Conservation (phyloP, 1,140 invertebrate species). For the Leptinotarsa undecemlineata region DNA sequence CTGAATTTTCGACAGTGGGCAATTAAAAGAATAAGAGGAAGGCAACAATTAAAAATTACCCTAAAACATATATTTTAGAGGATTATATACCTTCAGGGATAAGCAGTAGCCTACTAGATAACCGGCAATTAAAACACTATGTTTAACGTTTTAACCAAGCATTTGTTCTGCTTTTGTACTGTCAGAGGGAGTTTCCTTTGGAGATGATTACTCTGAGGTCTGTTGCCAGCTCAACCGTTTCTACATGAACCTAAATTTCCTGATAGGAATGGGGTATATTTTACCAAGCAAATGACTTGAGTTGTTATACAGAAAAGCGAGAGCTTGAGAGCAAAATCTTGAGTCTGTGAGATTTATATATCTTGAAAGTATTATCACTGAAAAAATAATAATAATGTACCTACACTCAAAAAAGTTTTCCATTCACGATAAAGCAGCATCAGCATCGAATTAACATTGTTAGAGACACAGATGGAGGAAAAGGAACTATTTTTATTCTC, state of each 20-base stretch:
- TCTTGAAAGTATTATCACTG: too few relatives aligned
- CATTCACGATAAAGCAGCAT: too few relatives aligned
- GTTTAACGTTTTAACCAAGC: conserved; percentile 47
- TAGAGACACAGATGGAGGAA: too few relatives aligned
- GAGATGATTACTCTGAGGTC: neutral
- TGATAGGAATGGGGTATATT: neutral
- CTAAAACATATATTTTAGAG: conserved; percentile 44
- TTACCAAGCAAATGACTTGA: too few relatives aligned
- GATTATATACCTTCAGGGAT: conserved; percentile 30
- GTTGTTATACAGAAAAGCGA: too few relatives aligned
- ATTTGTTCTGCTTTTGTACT: conserved; percentile 48
- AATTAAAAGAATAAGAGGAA: conserved; percentile 37
- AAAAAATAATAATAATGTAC: too few relatives aligned
- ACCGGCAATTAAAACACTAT: conserved; percentile 49
- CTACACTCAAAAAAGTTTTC: too few relatives aligned
- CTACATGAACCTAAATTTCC: neutral
- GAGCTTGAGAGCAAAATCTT: too few relatives aligned
- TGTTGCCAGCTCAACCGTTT: neutral
- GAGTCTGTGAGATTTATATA: too few relatives aligned
- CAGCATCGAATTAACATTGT: too few relatives aligned
- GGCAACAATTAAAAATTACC: conserved; percentile 48
- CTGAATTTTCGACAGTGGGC: conserved; percentile 20
- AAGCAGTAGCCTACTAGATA: conserved; percentile 46
- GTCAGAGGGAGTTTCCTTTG: conserved; percentile 37
- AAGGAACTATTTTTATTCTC: too few relatives aligned